Conservation (phyloP, 2,888 invertebrate species). For the Mactromeris polynyma region DNA sequence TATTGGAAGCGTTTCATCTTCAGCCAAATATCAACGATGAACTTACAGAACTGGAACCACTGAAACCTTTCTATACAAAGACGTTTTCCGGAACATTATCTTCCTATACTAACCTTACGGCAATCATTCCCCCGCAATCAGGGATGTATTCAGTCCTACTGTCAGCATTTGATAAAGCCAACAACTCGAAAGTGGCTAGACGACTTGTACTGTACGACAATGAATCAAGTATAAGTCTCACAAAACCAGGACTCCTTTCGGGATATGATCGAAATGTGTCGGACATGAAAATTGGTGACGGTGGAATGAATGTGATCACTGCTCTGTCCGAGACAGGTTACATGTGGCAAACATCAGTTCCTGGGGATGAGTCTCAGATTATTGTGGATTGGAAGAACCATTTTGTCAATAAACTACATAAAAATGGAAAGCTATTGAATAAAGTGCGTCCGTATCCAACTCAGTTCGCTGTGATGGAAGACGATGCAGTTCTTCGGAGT, state of each 20-base stretch:
- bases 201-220: constrained; percentile 72
- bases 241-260: constrained; percentile 34
- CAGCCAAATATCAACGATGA: constrained; percentile 32
- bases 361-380: constrained; percentile 16
- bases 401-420: constrained; percentile 67
- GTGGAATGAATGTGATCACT: constrained; percentile 50
- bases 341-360: constrained; percentile 61
- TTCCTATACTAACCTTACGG: constrained; percentile 5
- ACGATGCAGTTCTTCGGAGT: constrained; percentile 41
- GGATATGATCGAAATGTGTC: background rate
- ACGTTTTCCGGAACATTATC: constrained; percentile 1
- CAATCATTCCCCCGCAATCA: constrained; percentile 52
- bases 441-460: constrained; percentile 60
- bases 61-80: constrained; percentile 19
- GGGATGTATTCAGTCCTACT: constrained; percentile 75
- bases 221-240: constrained; percentile 59
- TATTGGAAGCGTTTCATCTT: constrained; percentile 48
- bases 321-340: constrained; percentile 64
- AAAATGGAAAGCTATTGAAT: constrained; percentile 57
- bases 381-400: constrained; percentile 63
- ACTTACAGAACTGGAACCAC: constrained; percentile 48
- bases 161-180: constrained; percentile 73
- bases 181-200: constrained; percentile 73
- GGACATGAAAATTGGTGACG: constrained; percentile 27
- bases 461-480: constrained; percentile 40